Evolutionary conservation across 2,797 vertebrate species (phyloP).

Genomic region (Falco novaeseelandiae): DNA sequence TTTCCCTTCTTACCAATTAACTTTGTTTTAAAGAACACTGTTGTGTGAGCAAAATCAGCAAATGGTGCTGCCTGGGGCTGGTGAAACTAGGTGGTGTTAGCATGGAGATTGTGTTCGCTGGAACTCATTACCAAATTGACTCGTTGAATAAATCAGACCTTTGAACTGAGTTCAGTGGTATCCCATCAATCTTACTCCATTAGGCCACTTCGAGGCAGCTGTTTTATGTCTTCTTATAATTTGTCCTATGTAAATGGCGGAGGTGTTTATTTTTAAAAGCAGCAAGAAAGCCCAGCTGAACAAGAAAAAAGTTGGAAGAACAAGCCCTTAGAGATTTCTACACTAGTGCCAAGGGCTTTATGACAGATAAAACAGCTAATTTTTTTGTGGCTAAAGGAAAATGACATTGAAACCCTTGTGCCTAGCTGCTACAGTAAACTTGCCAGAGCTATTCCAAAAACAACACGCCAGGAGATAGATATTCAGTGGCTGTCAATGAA

Average conservation of each 20-base stretch:
- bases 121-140: background rate
- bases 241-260: background rate
- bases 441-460: background rate
- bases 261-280: constrained; percentile 9
- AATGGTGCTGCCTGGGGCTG: background rate
- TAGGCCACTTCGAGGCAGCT: background rate
- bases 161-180: background rate
- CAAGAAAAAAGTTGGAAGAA: background rate
- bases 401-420: background rate
- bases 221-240: background rate
- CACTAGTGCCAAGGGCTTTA: background rate
- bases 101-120: background rate
- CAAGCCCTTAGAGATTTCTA: background rate
- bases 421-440: background rate
- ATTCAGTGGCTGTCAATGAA: background rate
- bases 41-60: background rate
- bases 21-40: background rate
- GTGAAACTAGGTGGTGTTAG: background rate
- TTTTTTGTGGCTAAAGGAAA: background rate
- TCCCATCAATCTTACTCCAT: background rate
- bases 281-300: background rate
- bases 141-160: background rate
- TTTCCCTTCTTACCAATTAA: constrained; percentile 29
- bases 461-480: background rate
- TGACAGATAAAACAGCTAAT: background rate